Evolutionary conservation across 2,113 vertebrate species (phyloP), one percentile per base, ranked within the genome.

Genomic region (Leptodactylus fuscus): DNA sequence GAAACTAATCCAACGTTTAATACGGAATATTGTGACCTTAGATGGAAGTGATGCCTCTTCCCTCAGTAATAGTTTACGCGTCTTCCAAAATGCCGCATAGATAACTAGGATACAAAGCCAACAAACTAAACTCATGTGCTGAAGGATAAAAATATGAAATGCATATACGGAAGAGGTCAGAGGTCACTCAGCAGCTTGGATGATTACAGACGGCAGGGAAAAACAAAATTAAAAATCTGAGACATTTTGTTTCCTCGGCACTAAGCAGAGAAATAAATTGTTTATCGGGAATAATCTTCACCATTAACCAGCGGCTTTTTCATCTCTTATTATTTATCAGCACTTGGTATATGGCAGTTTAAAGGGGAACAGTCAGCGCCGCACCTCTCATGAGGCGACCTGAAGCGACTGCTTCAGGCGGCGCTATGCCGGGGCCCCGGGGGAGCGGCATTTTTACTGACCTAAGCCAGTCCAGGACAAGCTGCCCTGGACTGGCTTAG

Each of bases 1-100:
- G 36, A 49, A 53, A 34, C 44, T 67, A 49, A 78, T 80, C 32
- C 71, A 79, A 85, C 34, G 58, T 77, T 77, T 44, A 74, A 60
- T 41, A 8, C 16, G 32, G n/a, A 38, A 34, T 49, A 29, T 20
- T 46, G 11, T 79, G 75, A 79, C 83, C 75, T 70, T 85, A 34
- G 62, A 34, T 32, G 34, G 16, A 34, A 18, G 29, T 18, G 16
- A 32, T 12, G 6, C 27, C 60, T 65, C 60, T 12, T 65, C 60
- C 15, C 15, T 16, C 27, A 65, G n/a, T 15, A 60, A 60, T 27
- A 27, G 1, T 60, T 12, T 3, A 60, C 10, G 16, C 12, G 24
- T 60, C 24, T 60, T 27, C 27, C 27, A 65, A 32, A 32, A 65
- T 65, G 12, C 15, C 13, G 32, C 27, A 34, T 34, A 67, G 29